Evolutionary conservation across 2,797 vertebrate species (phyloP).

Genomic region (Potorous gilbertii): DNA sequence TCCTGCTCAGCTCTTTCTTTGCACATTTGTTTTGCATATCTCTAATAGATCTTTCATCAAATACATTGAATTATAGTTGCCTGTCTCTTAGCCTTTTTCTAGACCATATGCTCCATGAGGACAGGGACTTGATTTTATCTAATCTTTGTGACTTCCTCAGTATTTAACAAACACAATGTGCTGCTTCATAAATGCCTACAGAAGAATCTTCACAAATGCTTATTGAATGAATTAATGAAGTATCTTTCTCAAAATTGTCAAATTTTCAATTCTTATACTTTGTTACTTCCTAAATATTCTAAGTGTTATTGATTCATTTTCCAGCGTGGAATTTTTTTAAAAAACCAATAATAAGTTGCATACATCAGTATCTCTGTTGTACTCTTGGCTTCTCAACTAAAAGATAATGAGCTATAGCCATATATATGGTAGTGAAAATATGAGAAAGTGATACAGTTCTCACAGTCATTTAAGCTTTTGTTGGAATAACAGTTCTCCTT

Average conservation of each 20-base stretch:
- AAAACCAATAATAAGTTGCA: constrained; percentile 37
- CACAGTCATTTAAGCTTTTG: constrained; percentile 59
- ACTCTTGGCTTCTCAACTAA: constrained; percentile 37
- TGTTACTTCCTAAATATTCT: constrained; percentile 33
- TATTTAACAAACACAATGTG: neutral
- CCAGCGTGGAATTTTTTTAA: constrained; percentile 37
- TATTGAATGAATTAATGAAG: neutral
- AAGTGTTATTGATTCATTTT: constrained; percentile 32
- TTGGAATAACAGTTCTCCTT: constrained; percentile 62
- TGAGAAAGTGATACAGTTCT: constrained; percentile 59
- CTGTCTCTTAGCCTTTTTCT: neutral
- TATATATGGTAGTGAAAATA: constrained; percentile 46
- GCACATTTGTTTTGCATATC: neutral
- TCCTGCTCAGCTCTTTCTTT: neutral
- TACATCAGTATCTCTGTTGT: constrained; percentile 34
- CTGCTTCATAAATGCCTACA: neutral
- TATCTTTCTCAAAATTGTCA: neutral
- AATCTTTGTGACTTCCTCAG: neutral
- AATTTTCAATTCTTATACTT: constrained; percentile 13
- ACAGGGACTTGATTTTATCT: neutral
- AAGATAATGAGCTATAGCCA: constrained; percentile 37
- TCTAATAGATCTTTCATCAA: neutral
- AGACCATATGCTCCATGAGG: neutral
- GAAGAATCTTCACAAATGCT: neutral
- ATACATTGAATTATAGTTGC: neutral